Base-by-base conservation (phyloP, 2,113 vertebrate species). In the Platycercus adscitus region DNA sequence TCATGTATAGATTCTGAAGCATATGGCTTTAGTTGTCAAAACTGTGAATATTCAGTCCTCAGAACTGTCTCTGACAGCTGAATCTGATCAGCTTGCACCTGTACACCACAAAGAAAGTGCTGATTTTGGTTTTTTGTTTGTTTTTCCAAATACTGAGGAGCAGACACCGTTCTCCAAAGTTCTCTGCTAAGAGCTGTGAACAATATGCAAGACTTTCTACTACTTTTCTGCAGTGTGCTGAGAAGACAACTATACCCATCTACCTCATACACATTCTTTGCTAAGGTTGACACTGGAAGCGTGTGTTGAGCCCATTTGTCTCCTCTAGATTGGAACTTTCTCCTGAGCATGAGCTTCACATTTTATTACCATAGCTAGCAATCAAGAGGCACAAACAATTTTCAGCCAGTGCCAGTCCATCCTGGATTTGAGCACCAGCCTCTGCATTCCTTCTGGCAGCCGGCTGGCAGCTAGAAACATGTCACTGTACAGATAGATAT, bases 371-470 rank as follows among this genome's bases (percentile, higher is more conserved):
- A 41, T 10, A n/a, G 5, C 13, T 17, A n/a, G 13, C 41, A 21
- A 31, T 17, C n/a, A 43, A 83, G 53, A 55, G 33, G 10, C 17
- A 20, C 0, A 0, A 17, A 79, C 3, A 10, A 7, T 41, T 52
- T 60, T 26, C 41, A 61, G 39, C 3, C n/a, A 33, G 31, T 25
- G 15, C 15, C 24, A 76, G 13, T n/a, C 18, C 2, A 2, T 26
- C 15, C 26, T 14, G 19, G 19, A 16, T 60, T 41, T 60, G n/a
- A 78, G 26, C 29, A 44, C 37, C 23, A 24, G 25, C 11, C 58
- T 18, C 46, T 26, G 20, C 24, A 29, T 6, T 78, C 28, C 11
- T 39, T 56, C 65, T 33, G 77, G 71, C 18, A 86, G 46, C 46
- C 44, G 61, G 28, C 1, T 63, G 53, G 28, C 47, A 72, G 15